A percentile compares a stretch with the other conserved stretches of the same genome.
phyloP scores from a whole-genome alignment of 2,113 vertebrate genomes.

The Centropus bengalensis region DNA sequence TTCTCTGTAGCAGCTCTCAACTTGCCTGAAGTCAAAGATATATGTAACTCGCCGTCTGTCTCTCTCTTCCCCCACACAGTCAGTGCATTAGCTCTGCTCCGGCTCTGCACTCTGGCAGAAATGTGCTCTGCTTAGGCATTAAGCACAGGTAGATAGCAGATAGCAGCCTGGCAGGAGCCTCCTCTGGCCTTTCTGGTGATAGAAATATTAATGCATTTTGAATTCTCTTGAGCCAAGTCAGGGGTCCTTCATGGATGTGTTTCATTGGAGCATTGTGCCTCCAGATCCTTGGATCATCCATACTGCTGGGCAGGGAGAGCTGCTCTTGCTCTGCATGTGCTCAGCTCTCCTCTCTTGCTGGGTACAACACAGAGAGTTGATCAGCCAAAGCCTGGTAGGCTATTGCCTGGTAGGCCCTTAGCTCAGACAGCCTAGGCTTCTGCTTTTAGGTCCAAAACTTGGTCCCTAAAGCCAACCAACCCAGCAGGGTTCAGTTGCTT shows the following conservation, averaged over 20 bases:
- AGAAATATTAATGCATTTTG: neutral
- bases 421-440: neutral
- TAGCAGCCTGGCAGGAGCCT: neutral
- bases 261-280: neutral
- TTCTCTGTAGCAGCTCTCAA: neutral
- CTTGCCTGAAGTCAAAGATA: neutral
- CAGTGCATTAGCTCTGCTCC: neutral
- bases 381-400: neutral
- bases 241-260: neutral
- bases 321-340: fast-evolving
- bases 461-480: neutral
- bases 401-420: neutral
- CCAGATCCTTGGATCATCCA: neutral
- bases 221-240: neutral
- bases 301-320: neutral
- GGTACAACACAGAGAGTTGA: neutral
- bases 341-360: neutral
- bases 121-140: neutral
- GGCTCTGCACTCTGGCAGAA: neutral
- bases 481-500: neutral
- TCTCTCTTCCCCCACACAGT: neutral
- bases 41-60: neutral
- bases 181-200: neutral
- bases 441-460: neutral
- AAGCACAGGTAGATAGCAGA: neutral